Base-by-base conservation (phyloP, 2,113 vertebrate species). In the Periophthalmus modestus region DNA sequence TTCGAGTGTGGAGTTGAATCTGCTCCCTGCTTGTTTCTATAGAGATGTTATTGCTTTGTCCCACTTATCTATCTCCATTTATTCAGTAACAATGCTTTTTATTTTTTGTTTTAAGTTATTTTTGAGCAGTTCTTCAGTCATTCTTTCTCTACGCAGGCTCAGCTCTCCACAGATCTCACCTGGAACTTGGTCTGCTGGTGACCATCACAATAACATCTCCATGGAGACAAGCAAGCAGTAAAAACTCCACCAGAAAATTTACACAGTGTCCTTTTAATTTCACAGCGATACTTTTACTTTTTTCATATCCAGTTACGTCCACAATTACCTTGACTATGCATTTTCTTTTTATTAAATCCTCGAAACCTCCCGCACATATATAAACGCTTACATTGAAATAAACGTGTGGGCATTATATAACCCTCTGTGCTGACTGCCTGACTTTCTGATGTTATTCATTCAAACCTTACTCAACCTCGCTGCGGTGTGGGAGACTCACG, bases 401-500 rank as follows among this genome's bases (percentile, higher is more conserved):
- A 62, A 18, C 24, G 15, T 34, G 58, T 34, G 58, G 58, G 13
- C 1, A 62, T 62, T 65, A 39, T 16, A 39, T 62, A 34, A 84
- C 66, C 57, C 19, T 11, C 71, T 10, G 5, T n/a, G 43, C 7
- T 72, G n/a, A 79, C 66, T 14, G 34, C 7, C 33, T 48, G 43
- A 43, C 39, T 50, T 68, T 34, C 66, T 0, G 23, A 58, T 0
- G 13, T 43, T 0, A 71, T 71, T 58, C 58, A 77, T 61, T 43
- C 50, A 36, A 62, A 65, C 52, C 24, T 19, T n/a, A 50, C 21
- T 63, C 75, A 24, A 58, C 67, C 28, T 24, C 5, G 6, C 28
- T 39, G 50, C 46, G 66, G 73, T 52, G 47, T 0, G 70, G 52
- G n/a, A 7, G 75, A 81, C 59, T 87, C 78, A 0, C 1, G 71